Percentiles rank a stretch among this genome's conserved stretches.
Evolutionary conservation across 2,888 invertebrate species (phyloP).

Genomic region (Abrostola triplasia): DNA sequence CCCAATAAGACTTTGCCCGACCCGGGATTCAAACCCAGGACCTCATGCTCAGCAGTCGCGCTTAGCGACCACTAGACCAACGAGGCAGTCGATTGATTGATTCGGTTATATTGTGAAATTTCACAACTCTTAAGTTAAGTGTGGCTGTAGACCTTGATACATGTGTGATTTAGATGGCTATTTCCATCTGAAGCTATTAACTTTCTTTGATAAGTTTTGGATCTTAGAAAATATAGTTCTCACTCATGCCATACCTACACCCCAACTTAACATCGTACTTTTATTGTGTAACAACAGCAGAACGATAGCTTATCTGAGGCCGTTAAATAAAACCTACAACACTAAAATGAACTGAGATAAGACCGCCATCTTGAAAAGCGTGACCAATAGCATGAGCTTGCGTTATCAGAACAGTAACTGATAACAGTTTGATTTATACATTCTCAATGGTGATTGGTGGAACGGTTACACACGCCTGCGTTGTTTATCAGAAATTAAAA

Average conservation of each 20-base stretch:
- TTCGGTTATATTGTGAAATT: too few relatives aligned
- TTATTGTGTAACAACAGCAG: conserved; percentile 58
- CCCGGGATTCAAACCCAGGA: too few relatives aligned
- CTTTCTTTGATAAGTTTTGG: too few relatives aligned
- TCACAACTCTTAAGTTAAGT: too few relatives aligned
- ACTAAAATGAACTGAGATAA: conserved; percentile 78
- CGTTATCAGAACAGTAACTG: conserved; percentile 77
- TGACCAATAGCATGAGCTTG: conserved; percentile 78
- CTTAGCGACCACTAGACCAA: too few relatives aligned
- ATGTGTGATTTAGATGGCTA: too few relatives aligned
- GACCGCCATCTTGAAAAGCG: conserved; percentile 81
- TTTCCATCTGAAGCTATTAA: too few relatives aligned
- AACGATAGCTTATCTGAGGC: conserved; percentile 72
- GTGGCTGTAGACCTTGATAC: too few relatives aligned
- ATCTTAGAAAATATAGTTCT: background rate
- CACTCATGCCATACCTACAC: conserved; percentile 5
- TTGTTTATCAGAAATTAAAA: conserved; percentile 76
- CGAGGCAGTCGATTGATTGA: too few relatives aligned
- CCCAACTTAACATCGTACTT: conserved; percentile 30
- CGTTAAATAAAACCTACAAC: conserved; percentile 73
- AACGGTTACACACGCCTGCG: conserved; percentile 57
- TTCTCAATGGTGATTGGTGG: conserved; percentile 76
- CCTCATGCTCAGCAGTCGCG: too few relatives aligned
- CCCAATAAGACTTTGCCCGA: too few relatives aligned
- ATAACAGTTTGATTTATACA: conserved; percentile 84